Conservation (phyloP, 2,113 vertebrate species). For the Microtus pennsylvanicus region DNA sequence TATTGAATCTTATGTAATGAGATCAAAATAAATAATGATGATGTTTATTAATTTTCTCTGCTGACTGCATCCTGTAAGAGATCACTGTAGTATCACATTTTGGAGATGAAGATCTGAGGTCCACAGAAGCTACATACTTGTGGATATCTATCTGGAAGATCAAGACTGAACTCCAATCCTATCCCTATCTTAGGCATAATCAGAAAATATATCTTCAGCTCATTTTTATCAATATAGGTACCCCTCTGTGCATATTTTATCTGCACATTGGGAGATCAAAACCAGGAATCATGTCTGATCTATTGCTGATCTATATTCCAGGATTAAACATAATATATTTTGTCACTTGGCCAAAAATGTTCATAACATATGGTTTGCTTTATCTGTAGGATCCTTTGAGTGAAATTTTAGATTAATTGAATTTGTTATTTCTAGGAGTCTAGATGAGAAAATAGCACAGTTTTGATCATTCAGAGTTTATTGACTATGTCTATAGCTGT, state of each 20-base stretch:
- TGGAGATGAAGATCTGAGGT: neutral
- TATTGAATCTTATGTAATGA: neutral
- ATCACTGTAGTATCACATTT: neutral
- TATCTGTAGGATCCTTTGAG: neutral
- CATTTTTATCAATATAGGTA: neutral
- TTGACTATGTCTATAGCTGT: neutral
- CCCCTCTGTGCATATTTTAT: neutral
- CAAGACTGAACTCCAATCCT: neutral
- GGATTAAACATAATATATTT: neutral
- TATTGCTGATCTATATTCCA: neutral
- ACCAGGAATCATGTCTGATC: neutral
- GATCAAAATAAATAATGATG: neutral
- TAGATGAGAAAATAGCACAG: constrained; percentile 25
- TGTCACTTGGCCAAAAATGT: neutral
- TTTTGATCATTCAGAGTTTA: constrained; percentile 4
- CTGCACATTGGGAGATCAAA: neutral
- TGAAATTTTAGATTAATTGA: constrained; percentile 45
- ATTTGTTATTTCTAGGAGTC: neutral
- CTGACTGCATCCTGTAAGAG: neutral
- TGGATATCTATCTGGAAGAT: neutral
- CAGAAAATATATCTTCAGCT: neutral
- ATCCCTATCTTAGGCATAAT: neutral
- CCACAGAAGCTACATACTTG: neutral
- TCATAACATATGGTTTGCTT: constrained; percentile 21
- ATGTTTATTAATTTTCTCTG: neutral